These are phyloP conservation scores for Ommatoiulus sabulosus DNA, from an alignment of 2,888 invertebrate genomes.

Conservation along the genomic window DNA sequence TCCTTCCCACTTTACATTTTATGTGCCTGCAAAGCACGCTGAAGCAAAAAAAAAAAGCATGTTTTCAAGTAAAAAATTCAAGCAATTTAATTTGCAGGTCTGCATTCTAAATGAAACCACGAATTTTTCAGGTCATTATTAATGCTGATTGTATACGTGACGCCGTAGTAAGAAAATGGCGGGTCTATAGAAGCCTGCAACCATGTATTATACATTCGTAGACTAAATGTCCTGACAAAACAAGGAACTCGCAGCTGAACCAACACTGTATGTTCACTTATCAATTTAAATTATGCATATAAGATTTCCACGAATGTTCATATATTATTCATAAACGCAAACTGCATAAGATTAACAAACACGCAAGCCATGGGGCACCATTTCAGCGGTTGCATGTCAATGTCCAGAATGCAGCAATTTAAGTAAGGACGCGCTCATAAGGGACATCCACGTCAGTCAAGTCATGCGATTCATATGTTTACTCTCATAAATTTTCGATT, in stretches of 20 bases:
- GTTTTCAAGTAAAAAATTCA: not conserved
- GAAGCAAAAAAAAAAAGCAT: not conserved
- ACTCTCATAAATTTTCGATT: slow-evolving; percentile 6
- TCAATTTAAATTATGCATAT: slow-evolving; percentile 45
- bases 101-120: not conserved
- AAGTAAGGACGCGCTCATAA: not conserved
- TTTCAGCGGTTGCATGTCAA: not conserved
- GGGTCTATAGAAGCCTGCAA: not conserved
- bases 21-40: not conserved
- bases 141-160: not conserved
- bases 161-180: not conserved
- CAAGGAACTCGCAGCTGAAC: not conserved
- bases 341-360: not conserved
- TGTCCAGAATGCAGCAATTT: not conserved
- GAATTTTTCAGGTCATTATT: not conserved
- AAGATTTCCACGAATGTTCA: slow-evolving; percentile 31
- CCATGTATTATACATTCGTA: slow-evolving; percentile 22
- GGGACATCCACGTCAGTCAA: slow-evolving; percentile 32
- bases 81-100: not conserved
- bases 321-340: slow-evolving; percentile 4
- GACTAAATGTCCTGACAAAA: not conserved
- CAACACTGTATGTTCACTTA: not conserved
- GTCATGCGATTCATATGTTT: not conserved
- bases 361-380: not conserved
- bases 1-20: not conserved